Conservation (phyloP, 1,140 invertebrate species). For the Oncopodura yosiiana region DNA sequence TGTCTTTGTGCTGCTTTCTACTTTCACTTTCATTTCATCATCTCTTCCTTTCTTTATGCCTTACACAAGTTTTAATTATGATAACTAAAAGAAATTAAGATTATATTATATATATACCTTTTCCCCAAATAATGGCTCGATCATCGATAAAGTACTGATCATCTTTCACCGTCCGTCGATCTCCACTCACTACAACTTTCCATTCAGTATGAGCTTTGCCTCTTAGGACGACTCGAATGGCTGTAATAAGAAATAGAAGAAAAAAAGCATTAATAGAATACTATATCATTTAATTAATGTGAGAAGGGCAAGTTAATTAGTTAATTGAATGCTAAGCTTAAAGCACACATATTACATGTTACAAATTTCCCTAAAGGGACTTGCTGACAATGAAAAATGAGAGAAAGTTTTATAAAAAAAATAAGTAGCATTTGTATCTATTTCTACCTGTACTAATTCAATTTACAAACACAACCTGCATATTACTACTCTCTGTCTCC, state of each 20-base stretch:
- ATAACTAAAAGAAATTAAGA: not conserved
- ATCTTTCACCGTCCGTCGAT: slow-evolving; percentile 64
- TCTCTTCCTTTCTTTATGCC: no score
- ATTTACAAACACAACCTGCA: no score
- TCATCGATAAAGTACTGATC: slow-evolving; percentile 76
- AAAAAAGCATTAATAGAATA: slow-evolving; percentile 1
- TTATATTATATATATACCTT: slow-evolving; percentile 46
- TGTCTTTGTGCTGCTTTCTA: not conserved
- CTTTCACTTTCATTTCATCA: no score
- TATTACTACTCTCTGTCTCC: no score
- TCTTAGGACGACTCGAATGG: slow-evolving; percentile 60
- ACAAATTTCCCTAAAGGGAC: no score
- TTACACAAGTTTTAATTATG: slow-evolving; percentile 4
- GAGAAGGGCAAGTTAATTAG: not conserved
- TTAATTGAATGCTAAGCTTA: not conserved
- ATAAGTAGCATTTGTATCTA: no score
- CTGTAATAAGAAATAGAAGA: slow-evolving; percentile 45
- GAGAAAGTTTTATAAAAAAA: no score
- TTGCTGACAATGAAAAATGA: no score
- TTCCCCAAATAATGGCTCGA: slow-evolving; percentile 63
- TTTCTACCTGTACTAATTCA: no score
- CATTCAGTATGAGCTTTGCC: slow-evolving; percentile 73
- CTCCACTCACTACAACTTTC: slow-evolving; percentile 68
- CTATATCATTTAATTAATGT: not conserved
- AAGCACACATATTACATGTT: no score